Percentiles rank a stretch among this genome's conserved stretches.
Conservation (phyloP, 2,113 vertebrate genomes). For the Myiagra hebetior region DNA sequence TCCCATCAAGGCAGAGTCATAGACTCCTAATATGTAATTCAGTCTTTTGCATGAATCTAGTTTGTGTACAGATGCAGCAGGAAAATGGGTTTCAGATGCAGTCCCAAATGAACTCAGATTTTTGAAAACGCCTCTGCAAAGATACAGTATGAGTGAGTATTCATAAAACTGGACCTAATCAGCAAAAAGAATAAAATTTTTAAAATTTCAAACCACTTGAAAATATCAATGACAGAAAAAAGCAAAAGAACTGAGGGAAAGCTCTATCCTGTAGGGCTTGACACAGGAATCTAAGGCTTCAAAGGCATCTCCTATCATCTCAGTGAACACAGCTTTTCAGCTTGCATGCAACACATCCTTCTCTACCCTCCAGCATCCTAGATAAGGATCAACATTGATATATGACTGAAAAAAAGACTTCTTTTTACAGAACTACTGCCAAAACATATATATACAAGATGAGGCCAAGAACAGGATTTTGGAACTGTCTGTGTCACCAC, state of each 20-base stretch:
- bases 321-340: neutral
- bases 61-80: neutral
- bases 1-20: neutral
- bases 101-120: neutral
- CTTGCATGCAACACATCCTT: neutral
- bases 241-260: neutral
- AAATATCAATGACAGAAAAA: neutral
- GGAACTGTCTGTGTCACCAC: neutral
- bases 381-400: neutral
- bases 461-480: neutral
- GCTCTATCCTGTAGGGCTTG: neutral
- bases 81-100: neutral
- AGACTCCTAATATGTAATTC: neutral
- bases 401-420: neutral
- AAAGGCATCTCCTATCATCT: neutral
- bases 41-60: neutral
- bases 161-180: neutral
- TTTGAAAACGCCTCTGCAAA: neutral
- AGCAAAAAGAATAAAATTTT: neutral
- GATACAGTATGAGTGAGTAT: neutral
- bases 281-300: neutral
- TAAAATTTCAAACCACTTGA: neutral
- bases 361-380: neutral
- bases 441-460: neutral
- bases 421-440: neutral